These are phyloP conservation scores for Ammodytes dubius DNA, from an alignment of 2,113 vertebrate species.

Conservation along the genomic window DNA sequence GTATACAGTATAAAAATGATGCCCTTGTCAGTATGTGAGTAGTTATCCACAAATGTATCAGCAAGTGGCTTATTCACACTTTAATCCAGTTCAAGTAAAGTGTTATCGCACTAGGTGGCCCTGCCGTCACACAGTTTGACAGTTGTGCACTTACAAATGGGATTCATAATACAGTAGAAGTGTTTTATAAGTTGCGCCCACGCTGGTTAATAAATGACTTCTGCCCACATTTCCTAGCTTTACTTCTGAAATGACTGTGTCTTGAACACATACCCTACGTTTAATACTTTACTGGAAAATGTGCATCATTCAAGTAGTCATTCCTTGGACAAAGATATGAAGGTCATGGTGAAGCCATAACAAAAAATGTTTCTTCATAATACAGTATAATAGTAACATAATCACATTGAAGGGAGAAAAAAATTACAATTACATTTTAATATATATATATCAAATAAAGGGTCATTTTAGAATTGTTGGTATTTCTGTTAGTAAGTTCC, in stretches of 20 bases:
- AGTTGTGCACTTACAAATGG: conserved; percentile 45
- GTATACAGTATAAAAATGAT: neutral
- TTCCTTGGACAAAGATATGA: conserved; percentile 23
- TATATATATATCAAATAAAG: neutral
- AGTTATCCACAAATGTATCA: neutral
- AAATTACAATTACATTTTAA: neutral
- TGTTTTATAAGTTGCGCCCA: conserved; percentile 45
- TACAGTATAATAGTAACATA: neutral
- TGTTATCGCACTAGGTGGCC: conserved; percentile 33
- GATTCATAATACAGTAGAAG: conserved; percentile 37
- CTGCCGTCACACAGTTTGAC: conserved; percentile 30
- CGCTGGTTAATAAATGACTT: conserved; percentile 53
- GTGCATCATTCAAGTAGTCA: conserved; percentile 17
- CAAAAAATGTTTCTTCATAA: neutral
- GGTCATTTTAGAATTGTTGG: neutral
- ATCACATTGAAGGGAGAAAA: neutral
- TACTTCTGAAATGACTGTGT: neutral
- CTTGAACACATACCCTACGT: conserved; percentile 23
- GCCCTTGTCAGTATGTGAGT: neutral
- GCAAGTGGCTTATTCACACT: neutral
- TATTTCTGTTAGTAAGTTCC: neutral
- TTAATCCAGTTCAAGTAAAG: conserved; percentile 22
- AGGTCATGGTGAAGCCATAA: conserved; percentile 4
- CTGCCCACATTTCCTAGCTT: conserved; percentile 20
- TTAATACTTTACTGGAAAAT: conserved; percentile 24